Evolutionary conservation across 1,140 invertebrate species (phyloP), one percentile per base, ranked within the genome.

Genomic region (Cyphomyrmex costatus): DNA sequence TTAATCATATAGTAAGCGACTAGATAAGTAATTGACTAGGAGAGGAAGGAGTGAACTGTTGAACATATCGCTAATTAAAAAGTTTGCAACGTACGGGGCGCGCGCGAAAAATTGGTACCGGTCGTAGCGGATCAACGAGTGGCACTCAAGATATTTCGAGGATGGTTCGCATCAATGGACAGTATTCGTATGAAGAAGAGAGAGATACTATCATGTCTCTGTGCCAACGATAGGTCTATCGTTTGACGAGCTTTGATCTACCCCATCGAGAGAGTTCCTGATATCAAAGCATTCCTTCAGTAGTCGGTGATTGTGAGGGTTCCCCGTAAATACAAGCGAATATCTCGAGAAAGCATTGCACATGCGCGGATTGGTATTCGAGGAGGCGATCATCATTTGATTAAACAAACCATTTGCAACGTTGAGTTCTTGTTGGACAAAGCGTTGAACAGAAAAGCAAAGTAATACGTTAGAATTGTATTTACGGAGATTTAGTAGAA

Each of bases 51-150:
- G 86, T 89, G 91, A 92, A 88, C 91, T 90, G 89, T 92, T 93
- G 90, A 94, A 94, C 93, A 94, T 94, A 94, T 94, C 94, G 91
- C 80, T 89, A 90, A 90, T 90, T 91, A 88, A 85, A 87, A 92
- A 86, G 89, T 92, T 91, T 74, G 68, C 91, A 89, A 88, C 83
- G 85, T 89, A 58, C 89, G 76, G 90, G 63, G 74, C 79, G 73
- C 63, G 80, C 71, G 61, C 85, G 85, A 51, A 60, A 51, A 66
- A 16, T 51, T 36, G 30, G 60, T 63, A 53, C n/a, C 16, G 24
- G 33, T 58, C 33, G 51, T 60, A 51, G 21, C 53, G 21, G 33
- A 87, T 84, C 49, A 70, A 36, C 56, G 51, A 33, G 58, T 63
- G 24, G 24, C 65, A 56, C 36, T 73, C 33, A 49, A 36, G 24